A percentile compares a stretch with the other conserved stretches of the same genome.
These are phyloP conservation scores for Craseonycteris thonglongyai DNA, from an alignment of 2,113 vertebrate genomes.

Conservation along the genomic window DNA sequence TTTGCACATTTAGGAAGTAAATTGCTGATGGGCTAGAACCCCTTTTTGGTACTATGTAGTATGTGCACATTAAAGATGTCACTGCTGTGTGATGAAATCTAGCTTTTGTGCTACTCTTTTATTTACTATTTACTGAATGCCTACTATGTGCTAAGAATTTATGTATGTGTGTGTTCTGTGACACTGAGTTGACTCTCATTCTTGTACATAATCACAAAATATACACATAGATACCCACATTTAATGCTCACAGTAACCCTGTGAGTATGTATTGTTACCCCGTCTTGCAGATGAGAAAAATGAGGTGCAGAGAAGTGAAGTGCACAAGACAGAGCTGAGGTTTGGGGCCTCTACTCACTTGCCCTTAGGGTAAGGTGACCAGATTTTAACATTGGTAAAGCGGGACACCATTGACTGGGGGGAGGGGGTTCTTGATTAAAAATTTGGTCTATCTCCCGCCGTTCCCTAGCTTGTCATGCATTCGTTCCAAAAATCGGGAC, in stretches of 20 bases:
- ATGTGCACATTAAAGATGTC: not conserved
- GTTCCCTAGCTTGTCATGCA: no score
- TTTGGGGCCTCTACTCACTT: not conserved
- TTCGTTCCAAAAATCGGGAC: no score
- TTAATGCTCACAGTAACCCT: not conserved
- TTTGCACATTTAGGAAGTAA: not conserved
- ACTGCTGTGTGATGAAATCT: not conserved
- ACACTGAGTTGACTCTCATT: not conserved
- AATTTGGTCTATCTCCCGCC: no score
- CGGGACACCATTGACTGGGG: no score
- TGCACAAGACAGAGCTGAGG: not conserved
- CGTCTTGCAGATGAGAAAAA: not conserved
- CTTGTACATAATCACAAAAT: not conserved
- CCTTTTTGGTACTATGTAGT: not conserved
- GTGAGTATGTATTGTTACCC: not conserved
- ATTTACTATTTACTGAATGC: not conserved
- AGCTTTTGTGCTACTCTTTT: not conserved
- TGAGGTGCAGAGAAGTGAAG: not conserved
- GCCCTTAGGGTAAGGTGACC: not conserved
- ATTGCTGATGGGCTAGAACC: not conserved
- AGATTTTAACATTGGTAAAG: no score
- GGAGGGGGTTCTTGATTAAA: no score
- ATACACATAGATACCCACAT: not conserved
- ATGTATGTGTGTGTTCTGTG: not conserved
- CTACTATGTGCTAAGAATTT: no score